Conservation (phyloP, 2,888 invertebrate species). For the Netelia melanura region DNA sequence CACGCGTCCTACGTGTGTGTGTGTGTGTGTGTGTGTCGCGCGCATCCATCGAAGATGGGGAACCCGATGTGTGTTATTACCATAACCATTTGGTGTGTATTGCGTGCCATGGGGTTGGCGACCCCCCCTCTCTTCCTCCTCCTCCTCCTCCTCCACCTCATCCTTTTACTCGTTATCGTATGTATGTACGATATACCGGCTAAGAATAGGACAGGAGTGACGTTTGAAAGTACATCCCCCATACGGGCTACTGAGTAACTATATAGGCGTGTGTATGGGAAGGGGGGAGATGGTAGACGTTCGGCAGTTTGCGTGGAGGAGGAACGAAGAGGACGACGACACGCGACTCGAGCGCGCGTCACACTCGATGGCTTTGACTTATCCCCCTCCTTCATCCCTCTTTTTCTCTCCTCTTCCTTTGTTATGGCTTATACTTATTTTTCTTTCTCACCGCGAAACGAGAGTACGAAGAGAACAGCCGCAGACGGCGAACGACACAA, state of each 20-base stretch:
- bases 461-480: neutral
- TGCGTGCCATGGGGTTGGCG: constrained; percentile 70
- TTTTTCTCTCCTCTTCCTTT: constrained; percentile 60
- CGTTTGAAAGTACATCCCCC: constrained; percentile 50
- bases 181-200: constrained; percentile 37
- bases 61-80: constrained; percentile 66
- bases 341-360: constrained; percentile 61
- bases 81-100: constrained; percentile 66
- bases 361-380: constrained; percentile 67
- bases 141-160: constrained; percentile 41
- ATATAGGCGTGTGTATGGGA: neutral
- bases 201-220: constrained; percentile 52
- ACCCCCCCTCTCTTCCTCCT: constrained; percentile 56
- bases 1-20: constrained; percentile 60
- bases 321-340: constrained; percentile 54
- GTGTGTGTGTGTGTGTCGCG: constrained; percentile 61
- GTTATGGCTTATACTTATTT: neutral
- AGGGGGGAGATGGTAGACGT: neutral
- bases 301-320: constrained; percentile 20
- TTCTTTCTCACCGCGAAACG: constrained; percentile 53
- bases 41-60: constrained; percentile 66
- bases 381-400: constrained; percentile 48
- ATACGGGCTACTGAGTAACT: neutral
- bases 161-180: constrained; percentile 59
- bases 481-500: too few relatives aligned